Conservation (phyloP, 2,113 vertebrate species). For the Gambusia holbrooki region DNA sequence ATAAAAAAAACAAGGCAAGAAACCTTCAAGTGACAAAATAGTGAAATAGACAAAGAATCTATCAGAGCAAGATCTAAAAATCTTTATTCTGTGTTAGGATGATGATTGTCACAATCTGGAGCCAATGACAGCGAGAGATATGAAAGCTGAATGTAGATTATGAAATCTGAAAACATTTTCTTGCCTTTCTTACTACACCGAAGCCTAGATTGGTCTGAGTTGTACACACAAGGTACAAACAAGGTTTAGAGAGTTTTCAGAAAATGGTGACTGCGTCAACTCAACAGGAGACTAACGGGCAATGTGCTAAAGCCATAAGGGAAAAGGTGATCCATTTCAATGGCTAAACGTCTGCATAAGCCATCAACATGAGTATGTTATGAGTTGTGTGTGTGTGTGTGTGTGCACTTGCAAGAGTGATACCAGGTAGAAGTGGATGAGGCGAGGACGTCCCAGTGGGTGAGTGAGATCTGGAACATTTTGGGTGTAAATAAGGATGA, state of each 20-base stretch:
- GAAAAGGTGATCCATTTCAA: conserved; percentile 21
- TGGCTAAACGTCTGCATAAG: conserved; percentile 35
- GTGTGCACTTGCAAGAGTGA: conserved; percentile 19
- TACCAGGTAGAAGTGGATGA: conserved; percentile 34
- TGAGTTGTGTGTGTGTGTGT: background rate
- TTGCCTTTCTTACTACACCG: background rate
- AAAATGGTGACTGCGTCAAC: conserved; percentile 10
- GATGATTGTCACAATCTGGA: background rate
- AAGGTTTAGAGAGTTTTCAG: conserved; percentile 27
- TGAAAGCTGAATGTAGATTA: background rate
- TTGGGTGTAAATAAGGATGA: conserved; percentile 63
- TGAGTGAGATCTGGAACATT: conserved; percentile 38
- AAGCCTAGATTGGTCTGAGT: background rate
- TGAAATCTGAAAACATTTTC: background rate
- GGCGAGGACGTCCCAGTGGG: conserved; percentile 47
- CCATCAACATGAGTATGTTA: conserved; percentile 1
- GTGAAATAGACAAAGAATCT: too few relatives aligned
- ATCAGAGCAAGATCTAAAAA: too few relatives aligned
- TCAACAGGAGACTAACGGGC: conserved; percentile 35
- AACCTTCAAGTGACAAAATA: too few relatives aligned
- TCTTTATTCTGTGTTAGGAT: background rate
- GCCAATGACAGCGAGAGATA: background rate
- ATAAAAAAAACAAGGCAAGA: too few relatives aligned
- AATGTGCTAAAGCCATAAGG: conserved; percentile 6
- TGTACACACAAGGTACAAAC: background rate